Evolutionary conservation across 1,140 invertebrate genomes (phyloP).

Genomic region (Zaprionus nigranus): DNA sequence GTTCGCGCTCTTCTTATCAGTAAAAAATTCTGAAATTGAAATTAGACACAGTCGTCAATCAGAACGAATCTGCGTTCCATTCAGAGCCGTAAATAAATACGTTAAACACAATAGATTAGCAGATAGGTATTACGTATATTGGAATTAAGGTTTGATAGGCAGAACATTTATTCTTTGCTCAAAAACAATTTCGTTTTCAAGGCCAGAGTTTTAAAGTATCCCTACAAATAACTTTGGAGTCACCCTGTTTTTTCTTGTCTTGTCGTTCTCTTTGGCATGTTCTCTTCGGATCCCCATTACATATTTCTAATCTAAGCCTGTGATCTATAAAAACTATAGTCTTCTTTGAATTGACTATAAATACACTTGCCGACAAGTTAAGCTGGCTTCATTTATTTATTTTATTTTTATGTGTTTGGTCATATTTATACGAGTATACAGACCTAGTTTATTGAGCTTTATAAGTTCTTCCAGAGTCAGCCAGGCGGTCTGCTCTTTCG

Average conservation of each 20-base stretch:
- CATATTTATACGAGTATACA: background rate
- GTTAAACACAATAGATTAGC: background rate
- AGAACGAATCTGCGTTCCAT: conserved; percentile 10
- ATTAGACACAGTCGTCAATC: background rate
- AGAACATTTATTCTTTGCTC: background rate
- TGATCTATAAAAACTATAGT: background rate
- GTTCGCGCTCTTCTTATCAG: conserved; percentile 42
- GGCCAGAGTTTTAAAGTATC: background rate
- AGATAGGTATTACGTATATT: background rate
- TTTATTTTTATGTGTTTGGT: background rate
- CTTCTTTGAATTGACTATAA: background rate
- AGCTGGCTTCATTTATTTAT: background rate
- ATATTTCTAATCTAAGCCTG: background rate
- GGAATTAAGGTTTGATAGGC: background rate
- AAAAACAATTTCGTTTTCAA: background rate
- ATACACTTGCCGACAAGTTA: background rate
- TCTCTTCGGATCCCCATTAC: background rate
- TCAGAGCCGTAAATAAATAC: background rate
- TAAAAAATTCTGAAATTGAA: conserved; percentile 16
- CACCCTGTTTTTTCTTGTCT: background rate
- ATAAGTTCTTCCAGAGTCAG: background rate
- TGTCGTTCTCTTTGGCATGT: background rate
- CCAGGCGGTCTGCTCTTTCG: conserved; percentile 20
- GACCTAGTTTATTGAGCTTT: background rate
- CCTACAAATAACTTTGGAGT: background rate